Conservation (phyloP, 2,113 vertebrate genomes). For the Arothron firmamentum region DNA sequence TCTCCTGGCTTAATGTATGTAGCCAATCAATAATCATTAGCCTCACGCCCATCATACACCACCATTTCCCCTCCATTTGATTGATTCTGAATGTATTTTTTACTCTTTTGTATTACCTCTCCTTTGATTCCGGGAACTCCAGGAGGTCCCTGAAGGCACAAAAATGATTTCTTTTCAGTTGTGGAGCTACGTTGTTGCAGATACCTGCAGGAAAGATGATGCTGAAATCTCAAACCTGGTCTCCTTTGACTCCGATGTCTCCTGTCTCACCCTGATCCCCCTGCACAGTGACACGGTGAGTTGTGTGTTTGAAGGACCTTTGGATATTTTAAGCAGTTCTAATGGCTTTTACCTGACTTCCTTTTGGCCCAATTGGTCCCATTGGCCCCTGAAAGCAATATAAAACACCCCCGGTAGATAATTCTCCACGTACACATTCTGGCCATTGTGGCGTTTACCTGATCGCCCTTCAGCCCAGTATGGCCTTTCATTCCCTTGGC, state of each 20-base stretch:
- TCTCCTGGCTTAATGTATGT: slow-evolving; percentile 58
- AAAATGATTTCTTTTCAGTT: neutral
- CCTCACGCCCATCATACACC: too few species aligned
- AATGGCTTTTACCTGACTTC: slow-evolving; percentile 65
- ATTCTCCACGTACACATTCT: neutral
- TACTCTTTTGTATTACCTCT: slow-evolving; percentile 60
- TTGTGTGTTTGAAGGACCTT: neutral
- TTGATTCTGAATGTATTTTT: neutral
- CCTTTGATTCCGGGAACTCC: slow-evolving; percentile 74
- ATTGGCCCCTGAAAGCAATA: slow-evolving; percentile 61
- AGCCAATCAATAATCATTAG: neutral
- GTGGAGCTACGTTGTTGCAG: neutral
- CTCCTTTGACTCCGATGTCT: slow-evolving; percentile 69
- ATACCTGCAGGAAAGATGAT: neutral
- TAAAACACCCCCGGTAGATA: accelerated
- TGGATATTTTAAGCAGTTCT: neutral
- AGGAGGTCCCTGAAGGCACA: slow-evolving; percentile 70
- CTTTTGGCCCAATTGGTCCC: slow-evolving; percentile 73
- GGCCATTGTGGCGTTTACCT: slow-evolving; percentile 41
- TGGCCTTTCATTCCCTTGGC: slow-evolving; percentile 75
- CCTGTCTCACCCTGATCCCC: slow-evolving; percentile 67
- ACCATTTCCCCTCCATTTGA: too few species aligned
- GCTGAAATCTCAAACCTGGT: slow-evolving; percentile 60
- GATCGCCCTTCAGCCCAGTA: slow-evolving; percentile 76
- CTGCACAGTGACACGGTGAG: slow-evolving; percentile 42